phyloP scores from a whole-genome alignment of 2,113 vertebrate species.

The Melospiza georgiana region DNA sequence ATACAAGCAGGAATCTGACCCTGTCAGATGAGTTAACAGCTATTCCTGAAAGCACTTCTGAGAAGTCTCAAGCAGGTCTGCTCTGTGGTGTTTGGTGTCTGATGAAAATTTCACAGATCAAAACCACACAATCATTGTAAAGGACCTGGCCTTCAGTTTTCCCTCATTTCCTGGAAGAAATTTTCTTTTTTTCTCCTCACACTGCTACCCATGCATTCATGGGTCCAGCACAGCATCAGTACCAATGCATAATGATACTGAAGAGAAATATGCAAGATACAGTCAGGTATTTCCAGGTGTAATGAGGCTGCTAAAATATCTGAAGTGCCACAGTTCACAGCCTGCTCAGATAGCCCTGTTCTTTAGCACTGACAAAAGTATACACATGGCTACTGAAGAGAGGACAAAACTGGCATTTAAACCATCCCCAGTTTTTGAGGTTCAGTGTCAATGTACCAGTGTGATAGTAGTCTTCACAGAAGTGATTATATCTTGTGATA shows the following conservation, averaged over 20 bases:
- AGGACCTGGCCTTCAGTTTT: neutral
- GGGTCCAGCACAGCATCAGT: neutral
- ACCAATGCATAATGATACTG: neutral
- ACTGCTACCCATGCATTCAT: neutral
- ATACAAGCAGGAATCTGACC: neutral
- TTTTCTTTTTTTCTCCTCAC: neutral
- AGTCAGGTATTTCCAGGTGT: neutral
- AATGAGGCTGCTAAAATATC: neutral
- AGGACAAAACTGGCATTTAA: neutral
- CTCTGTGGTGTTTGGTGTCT: neutral
- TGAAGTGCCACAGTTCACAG: neutral
- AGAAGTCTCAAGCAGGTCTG: neutral
- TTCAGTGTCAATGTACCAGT: neutral
- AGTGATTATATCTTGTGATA: accelerated
- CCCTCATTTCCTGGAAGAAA: neutral
- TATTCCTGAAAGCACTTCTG: neutral
- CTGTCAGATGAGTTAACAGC: neutral
- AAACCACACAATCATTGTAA: accelerated
- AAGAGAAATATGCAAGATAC: neutral
- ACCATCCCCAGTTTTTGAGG: neutral
- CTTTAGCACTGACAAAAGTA: neutral
- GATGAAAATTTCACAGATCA: neutral
- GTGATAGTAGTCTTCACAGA: neutral
- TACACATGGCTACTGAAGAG: neutral
- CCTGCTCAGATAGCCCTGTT: neutral